Conservation (phyloP, 2,888 invertebrate genomes). For the Oithona nana region DNA sequence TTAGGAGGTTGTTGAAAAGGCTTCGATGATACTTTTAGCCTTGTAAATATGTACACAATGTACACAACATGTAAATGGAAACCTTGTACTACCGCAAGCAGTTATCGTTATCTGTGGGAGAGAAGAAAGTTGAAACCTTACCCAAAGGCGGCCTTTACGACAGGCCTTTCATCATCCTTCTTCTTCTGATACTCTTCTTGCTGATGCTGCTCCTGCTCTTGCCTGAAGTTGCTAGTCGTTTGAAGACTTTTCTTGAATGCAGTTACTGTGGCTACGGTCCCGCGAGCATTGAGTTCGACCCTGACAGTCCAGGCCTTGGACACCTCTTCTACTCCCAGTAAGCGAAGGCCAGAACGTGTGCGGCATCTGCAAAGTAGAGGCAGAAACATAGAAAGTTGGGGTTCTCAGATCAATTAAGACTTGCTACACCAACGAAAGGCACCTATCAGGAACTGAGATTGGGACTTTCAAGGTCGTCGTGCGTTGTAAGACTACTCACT, state of each 20-base stretch:
- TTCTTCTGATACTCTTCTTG: neutral
- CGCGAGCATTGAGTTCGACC: conserved; percentile 63
- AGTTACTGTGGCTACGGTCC: conserved; percentile 71
- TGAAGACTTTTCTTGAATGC: conserved; percentile 30
- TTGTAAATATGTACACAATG: no score
- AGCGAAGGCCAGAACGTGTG: conserved; percentile 42
- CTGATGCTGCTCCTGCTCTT: neutral
- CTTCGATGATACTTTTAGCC: no score
- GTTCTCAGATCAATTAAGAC: neutral
- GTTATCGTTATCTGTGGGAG: neutral
- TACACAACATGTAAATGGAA: no score
- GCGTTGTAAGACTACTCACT: neutral
- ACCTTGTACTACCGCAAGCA: no score
- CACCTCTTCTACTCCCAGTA: conserved; percentile 59
- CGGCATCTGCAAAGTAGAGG: neutral
- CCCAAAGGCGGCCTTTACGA: neutral
- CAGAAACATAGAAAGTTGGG: neutral
- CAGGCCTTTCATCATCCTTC: neutral
- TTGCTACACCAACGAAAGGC: neutral
- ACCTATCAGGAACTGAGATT: no score
- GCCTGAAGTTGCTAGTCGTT: neutral
- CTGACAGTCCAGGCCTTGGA: conserved; percentile 65
- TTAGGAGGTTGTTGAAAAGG: no score
- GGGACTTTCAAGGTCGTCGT: no score
- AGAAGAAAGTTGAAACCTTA: neutral